Evolutionary conservation across 2,797 vertebrate genomes (phyloP).

Genomic region (Malurus leucopterus): DNA sequence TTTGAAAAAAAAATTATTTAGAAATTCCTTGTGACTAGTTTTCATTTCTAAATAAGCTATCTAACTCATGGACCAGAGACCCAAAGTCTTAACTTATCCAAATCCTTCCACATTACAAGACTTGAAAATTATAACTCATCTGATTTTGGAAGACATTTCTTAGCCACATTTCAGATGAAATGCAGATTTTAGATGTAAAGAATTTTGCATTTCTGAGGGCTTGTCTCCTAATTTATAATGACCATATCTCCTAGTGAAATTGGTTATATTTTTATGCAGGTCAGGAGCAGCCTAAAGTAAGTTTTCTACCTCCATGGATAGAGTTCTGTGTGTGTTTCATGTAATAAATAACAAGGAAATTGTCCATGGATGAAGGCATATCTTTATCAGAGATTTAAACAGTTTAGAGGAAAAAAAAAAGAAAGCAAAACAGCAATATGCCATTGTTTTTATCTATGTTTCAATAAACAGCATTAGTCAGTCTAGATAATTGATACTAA

Average conservation of each 20-base stretch:
- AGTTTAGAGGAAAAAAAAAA: background rate
- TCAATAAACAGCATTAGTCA: background rate
- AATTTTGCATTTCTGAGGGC: background rate
- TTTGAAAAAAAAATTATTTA: background rate
- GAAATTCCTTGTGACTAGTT: background rate
- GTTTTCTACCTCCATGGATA: background rate
- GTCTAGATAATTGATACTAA: background rate
- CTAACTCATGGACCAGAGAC: background rate
- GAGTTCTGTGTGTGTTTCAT: background rate
- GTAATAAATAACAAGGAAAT: background rate
- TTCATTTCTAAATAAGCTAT: background rate
- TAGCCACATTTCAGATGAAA: background rate
- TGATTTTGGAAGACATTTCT: background rate
- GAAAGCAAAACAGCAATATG: background rate
- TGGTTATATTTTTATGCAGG: background rate
- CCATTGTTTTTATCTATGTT: background rate
- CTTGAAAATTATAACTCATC: background rate
- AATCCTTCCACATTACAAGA: background rate
- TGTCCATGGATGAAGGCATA: background rate
- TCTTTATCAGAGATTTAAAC: background rate
- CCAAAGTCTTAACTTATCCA: background rate
- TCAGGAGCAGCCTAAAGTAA: background rate
- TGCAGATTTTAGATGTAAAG: background rate
- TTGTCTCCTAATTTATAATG: background rate
- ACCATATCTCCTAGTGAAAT: background rate